A percentile compares a stretch with the other conserved stretches of the same genome.
Conservation (phyloP, 2,113 vertebrate genomes). For the Tetrao urogallus region DNA sequence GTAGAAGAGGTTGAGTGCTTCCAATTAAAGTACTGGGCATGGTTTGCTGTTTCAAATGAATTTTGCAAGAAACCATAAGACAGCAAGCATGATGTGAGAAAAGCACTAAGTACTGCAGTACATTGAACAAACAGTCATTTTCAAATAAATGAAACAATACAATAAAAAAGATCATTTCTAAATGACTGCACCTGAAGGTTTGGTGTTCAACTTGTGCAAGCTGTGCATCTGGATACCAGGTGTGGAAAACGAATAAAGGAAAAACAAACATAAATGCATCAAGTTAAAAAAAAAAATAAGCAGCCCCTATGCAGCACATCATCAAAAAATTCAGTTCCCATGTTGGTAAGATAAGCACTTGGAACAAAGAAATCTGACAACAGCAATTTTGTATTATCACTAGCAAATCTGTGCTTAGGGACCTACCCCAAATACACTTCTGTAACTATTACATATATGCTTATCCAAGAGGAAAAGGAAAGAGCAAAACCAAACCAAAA, state of each 20-base stretch:
- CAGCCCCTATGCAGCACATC: background rate
- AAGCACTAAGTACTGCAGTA: background rate
- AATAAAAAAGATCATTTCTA: background rate
- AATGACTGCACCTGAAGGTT: background rate
- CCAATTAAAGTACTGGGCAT: background rate
- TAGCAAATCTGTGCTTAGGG: background rate
- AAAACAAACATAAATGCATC: background rate
- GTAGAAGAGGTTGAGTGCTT: background rate
- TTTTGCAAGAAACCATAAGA: background rate
- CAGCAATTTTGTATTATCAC: background rate
- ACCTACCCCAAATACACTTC: background rate
- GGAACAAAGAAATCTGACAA: background rate
- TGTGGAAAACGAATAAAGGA: background rate
- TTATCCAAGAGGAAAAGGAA: background rate
- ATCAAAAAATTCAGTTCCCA: background rate
- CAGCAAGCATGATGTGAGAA: background rate
- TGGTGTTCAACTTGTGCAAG: background rate
- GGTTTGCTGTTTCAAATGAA: constrained; percentile 13
- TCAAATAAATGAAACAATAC: background rate
- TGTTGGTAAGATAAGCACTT: background rate
- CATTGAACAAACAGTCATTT: background rate
- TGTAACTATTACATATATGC: background rate
- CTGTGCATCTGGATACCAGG: background rate
- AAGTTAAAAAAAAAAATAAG: background rate
- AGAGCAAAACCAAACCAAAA: background rate